Evolutionary conservation across 2,113 vertebrate species (phyloP), one percentile per base, ranked within the genome.

Genomic region (Eulemur rufifrons): DNA sequence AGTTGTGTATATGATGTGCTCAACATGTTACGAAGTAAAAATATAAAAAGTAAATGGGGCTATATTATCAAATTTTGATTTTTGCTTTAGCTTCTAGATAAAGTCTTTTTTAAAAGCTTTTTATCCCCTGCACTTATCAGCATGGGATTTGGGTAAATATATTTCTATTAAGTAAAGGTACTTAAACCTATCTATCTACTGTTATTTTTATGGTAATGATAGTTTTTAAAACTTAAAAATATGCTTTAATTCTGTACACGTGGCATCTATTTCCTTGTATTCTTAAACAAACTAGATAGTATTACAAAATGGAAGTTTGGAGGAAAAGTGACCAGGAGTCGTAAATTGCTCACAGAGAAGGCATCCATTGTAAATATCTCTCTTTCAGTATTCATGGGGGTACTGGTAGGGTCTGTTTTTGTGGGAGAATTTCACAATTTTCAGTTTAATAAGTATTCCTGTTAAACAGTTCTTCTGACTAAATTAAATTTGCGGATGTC

Each of bases 401-500:
- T 42, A 74, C 34, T 56, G 27, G 3, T 86, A 71, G 27, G 15
- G 21, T 73, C 15, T 86, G 13, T 80, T 86, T 89, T 82, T 59
- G 23, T 95, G 84, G 42, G 27, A 91, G 20, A 96, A 21, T 6
- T n/a, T 96, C 61, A 81, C 32, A 77, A 4, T 89, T 91, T 97
- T 91, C 47, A 76, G 13, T 86, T 76, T 89, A 94, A 77, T 71
- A 63, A 91, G 80, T 94, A 54, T 71, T 91, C 39, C n/a, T 95
- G 42, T 80, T 91, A 93, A 89, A 54, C 50, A 86, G 89, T 42
- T 89, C 59, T 88, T 97, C 88, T 82, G 80, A 73, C 77, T 94
- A 64, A 95, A 64, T 95, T 89, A 95, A 95, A 89, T 96, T 74
- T 96, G 81, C 82, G 18, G 64, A 52, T 94, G 64, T 73, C 84